Evolutionary conservation across 2,888 invertebrate genomes (phyloP), one percentile per base, ranked within the genome.

Genomic region (Rotaria sp.): DNA sequence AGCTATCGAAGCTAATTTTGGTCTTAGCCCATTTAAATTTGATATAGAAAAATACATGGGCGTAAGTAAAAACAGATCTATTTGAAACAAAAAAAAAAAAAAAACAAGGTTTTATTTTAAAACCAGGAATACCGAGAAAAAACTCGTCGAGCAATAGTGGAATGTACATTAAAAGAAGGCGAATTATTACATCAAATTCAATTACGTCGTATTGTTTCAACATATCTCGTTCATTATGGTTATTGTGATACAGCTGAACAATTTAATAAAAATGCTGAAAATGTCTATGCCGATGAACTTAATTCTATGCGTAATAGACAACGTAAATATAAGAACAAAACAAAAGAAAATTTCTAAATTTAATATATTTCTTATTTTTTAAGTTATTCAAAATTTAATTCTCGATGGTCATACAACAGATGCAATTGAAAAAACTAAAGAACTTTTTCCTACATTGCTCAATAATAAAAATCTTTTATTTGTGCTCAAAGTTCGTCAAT

Each of bases 1-100:
- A 93, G 95, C 97, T 88, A 96, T 97, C 86, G 97, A 97, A 92
- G 97, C 97, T 4, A 99, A 99, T 93, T 99, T 99, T 92, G 99
- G 99, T 0, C 96, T 97, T 92, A 94, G 94, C 89, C 97, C 97
- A 38, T 99, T 99, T 92, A 94, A 96, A 90, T 99, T 96, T 92
- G 96, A 99, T 92, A 96, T 99, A 89, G 84, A 87, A 24, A 86
- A 87, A 26, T 87, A 85, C 84, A 85, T 87, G 38, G 41, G 45
- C 45, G 80, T 80, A 45, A 80, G 45, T 38, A 7, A 21, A 26
- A 21, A 24, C 2, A 24, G 15, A 8, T 10, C 30, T 21, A 30
- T 84, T 30, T 21, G 52, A 30, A 52, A n/a, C 4, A 41, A 26
- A 52, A 45, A 11, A n/a, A 5, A 30, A n/a, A 52, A 84, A 45